Conservation (phyloP, 2,797 vertebrate genomes). For the Denticeps clupeoides region DNA sequence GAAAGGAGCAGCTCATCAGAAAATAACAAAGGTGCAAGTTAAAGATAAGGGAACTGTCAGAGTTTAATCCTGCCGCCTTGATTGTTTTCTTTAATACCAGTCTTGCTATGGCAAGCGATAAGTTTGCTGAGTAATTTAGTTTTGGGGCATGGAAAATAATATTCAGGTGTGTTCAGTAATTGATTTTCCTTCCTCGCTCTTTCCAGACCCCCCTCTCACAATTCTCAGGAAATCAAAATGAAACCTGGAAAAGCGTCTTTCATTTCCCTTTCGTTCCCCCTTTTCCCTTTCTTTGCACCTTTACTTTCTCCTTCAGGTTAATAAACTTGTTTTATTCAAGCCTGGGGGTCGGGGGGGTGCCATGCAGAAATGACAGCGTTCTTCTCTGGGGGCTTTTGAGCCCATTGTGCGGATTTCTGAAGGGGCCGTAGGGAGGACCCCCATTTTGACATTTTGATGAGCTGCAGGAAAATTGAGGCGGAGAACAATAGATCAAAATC, state of each 20-base stretch:
- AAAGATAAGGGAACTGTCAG: constrained; percentile 99
- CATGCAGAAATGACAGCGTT: constrained; percentile 57
- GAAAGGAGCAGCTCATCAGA: constrained; percentile 98
- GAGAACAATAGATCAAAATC: constrained; percentile 54
- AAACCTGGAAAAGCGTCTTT: constrained; percentile 30
- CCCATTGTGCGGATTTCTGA: constrained; percentile 9
- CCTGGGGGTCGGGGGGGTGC: constrained; percentile 49
- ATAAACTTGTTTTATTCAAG: constrained; percentile 67
- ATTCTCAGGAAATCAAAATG: constrained; percentile 22
- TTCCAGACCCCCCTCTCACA: constrained; percentile 25
- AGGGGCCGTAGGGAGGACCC: constrained; percentile 5
- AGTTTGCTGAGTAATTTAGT: constrained; percentile 99
- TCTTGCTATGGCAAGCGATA: constrained; percentile 98
- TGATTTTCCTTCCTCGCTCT: constrained; percentile 65
- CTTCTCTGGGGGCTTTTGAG: constrained; percentile 47
- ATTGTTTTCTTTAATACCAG: constrained; percentile 99
- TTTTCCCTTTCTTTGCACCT: constrained; percentile 4
- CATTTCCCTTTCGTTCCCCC: constrained; percentile 29
- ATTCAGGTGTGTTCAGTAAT: constrained; percentile 98
- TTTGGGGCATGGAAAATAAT: constrained; percentile 93
- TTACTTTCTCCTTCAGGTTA: constrained; percentile 43
- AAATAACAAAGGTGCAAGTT: constrained; percentile 99
- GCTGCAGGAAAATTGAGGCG: constrained; percentile 43
- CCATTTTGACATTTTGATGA: constrained; percentile 33
- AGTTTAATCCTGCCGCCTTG: constrained; percentile 99